Evolutionary conservation across 2,797 vertebrate species (phyloP).

Genomic region (Bovichtus diacanthus): DNA sequence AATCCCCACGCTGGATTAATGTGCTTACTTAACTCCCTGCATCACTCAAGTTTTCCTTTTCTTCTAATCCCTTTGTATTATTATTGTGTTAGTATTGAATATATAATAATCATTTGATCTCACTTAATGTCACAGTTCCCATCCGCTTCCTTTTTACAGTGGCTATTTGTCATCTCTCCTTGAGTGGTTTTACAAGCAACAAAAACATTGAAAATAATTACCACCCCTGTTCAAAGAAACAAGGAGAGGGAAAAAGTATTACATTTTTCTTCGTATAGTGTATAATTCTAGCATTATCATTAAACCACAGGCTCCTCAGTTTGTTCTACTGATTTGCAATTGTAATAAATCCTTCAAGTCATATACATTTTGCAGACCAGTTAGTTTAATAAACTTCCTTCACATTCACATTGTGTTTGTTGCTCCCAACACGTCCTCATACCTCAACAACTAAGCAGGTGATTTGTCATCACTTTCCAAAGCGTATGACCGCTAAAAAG

Average conservation of each 20-base stretch:
- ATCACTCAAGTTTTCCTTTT: background rate
- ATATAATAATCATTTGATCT: constrained; percentile 6
- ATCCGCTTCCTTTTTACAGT: background rate
- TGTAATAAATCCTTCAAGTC: background rate
- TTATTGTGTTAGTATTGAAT: constrained; percentile 8
- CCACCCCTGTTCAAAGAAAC: background rate
- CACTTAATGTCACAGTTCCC: background rate
- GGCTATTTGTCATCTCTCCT: background rate
- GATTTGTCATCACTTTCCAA: no score
- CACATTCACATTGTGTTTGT: background rate
- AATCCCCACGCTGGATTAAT: no score
- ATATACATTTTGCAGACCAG: background rate
- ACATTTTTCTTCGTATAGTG: no score
- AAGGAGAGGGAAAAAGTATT: no score
- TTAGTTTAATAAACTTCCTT: background rate
- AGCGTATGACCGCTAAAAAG: no score
- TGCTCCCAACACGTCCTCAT: no score
- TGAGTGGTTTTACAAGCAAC: background rate
- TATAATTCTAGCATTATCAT: background rate
- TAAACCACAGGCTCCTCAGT: background rate
- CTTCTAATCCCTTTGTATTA: background rate
- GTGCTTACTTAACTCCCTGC: background rate
- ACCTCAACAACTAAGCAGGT: no score
- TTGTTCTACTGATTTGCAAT: background rate
- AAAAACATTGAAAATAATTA: no score